Evolutionary conservation across 64 coral and sea anemone species (phyloP), one percentile per base, ranked within the genome.

Genomic region (Montipora foliosa): DNA sequence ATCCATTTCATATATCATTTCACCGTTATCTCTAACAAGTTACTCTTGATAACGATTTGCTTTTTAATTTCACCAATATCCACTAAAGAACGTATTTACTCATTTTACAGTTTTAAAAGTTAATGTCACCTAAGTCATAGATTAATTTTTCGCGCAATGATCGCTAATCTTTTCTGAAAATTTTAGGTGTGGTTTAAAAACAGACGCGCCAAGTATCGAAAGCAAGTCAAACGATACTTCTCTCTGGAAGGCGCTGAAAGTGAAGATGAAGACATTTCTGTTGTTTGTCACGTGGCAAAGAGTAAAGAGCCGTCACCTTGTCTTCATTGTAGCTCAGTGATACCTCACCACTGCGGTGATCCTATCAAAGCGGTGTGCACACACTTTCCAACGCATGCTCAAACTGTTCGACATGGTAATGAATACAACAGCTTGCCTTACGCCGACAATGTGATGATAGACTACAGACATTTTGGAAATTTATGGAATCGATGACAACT

Each of bases 121-220:
- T 37, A 37, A 37, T 6, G 52, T 55, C 10, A 10, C 52, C 15
- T 15, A 64, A 0, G 61, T 16, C 61, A 64, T 64, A 12, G 14
- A 15, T 16, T 4, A 64, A 4, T 64, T 71, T 4, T 71, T 71
- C 68, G 21, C 68, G 68, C 3, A 21, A 71, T 6, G 4, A 71
- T 71, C 0, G 14, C 17, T 6, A 20, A 21, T 78, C 44, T 47
- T 5, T 78, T 4, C 22, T 6, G 1, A 3, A 13, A 49, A 49
- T 86, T 74, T 24, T 25, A 97, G 96, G 93, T 97, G 60, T 97
- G 96, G 96, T 97, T 97, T 47, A 98, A 98, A 76, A 95, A 95
- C 70, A 68, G 96, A 90, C 78, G 96, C 10, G 96, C 96, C 46
- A 98, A 98, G 45, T 87, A 95, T 69, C 78, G 96, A 21, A 98